Percentiles rank a stretch among this genome's conserved stretches.
Conservation (phyloP, 2,888 invertebrate genomes). For the Cheilosia soror region DNA sequence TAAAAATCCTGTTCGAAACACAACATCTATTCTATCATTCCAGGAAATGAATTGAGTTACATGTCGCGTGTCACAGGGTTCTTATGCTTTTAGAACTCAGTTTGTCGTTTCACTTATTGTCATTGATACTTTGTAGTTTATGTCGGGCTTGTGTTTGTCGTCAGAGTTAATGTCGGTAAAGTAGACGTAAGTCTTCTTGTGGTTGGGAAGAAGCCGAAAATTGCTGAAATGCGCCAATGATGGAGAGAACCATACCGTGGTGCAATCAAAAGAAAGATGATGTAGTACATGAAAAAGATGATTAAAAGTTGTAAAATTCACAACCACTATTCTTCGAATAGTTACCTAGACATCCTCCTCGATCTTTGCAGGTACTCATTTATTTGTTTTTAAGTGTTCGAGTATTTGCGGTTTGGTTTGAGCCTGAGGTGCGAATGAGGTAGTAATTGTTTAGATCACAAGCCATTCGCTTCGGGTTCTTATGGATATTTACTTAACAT, state of each 20-base stretch:
- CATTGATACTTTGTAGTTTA: constrained; percentile 38
- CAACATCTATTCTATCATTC: constrained; percentile 42
- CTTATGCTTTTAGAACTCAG: neutral
- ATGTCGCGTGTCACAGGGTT: constrained; percentile 58
- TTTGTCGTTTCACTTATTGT: constrained; percentile 30
- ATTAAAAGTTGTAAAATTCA: constrained; percentile 19
- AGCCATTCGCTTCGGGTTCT: too few species aligned
- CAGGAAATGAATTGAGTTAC: constrained; percentile 52
- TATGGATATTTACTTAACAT: neutral
- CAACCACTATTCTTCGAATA: neutral
- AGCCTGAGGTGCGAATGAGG: constrained; percentile 38
- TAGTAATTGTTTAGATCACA: constrained; percentile 14
- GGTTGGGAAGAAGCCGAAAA: constrained; percentile 36
- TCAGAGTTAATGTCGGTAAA: neutral
- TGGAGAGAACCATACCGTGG: neutral
- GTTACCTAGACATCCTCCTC: constrained; percentile 3
- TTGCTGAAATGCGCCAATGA: constrained; percentile 26
- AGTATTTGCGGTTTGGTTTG: constrained; percentile 41
- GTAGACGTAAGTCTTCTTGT: neutral
- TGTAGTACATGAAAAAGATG: constrained; percentile 21
- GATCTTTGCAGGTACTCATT: constrained; percentile 35
- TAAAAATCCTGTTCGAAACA: constrained; percentile 12
- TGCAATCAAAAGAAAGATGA: constrained; percentile 51
- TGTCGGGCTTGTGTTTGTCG: constrained; percentile 20
- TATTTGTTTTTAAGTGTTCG: constrained; percentile 65